Evolutionary conservation across 2,113 vertebrate genomes (phyloP).

Genomic region (Ciconia maguari): DNA sequence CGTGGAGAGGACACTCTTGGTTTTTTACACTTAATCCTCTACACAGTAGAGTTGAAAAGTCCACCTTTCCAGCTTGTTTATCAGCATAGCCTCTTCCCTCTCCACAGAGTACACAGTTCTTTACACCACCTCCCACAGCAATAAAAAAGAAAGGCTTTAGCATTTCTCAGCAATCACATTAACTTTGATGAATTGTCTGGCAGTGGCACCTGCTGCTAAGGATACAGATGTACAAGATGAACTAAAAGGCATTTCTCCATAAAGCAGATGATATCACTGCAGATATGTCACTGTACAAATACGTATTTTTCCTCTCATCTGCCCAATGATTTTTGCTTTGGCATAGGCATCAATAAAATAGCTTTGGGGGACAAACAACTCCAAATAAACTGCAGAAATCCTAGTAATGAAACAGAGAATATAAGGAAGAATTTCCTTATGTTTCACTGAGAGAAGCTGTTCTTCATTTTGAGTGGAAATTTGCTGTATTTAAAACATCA

Average conservation of each 20-base stretch:
- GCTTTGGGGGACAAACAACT: neutral
- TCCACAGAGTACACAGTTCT: neutral
- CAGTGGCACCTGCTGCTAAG: constrained; percentile 65
- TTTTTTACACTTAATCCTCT: neutral
- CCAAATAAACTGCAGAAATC: neutral
- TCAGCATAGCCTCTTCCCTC: neutral
- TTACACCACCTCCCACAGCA: neutral
- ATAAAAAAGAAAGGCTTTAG: neutral
- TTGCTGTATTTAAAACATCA: neutral
- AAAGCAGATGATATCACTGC: neutral
- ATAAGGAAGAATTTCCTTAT: neutral
- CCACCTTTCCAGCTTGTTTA: neutral
- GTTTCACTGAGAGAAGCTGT: neutral
- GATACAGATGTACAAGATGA: constrained; percentile 50
- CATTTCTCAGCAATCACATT: neutral
- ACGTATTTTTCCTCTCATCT: neutral
- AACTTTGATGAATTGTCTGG: constrained; percentile 44
- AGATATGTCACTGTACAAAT: neutral
- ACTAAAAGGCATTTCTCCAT: neutral
- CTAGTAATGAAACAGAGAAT: neutral
- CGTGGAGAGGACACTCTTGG: neutral
- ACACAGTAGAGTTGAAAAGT: neutral
- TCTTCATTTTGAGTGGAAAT: neutral
- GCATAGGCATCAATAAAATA: neutral
- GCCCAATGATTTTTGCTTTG: neutral